A percentile compares a stretch with the other conserved stretches of the same genome.
phyloP scores from a whole-genome alignment of 1,140 invertebrate genomes.

The Pectinophora gossypiella region DNA sequence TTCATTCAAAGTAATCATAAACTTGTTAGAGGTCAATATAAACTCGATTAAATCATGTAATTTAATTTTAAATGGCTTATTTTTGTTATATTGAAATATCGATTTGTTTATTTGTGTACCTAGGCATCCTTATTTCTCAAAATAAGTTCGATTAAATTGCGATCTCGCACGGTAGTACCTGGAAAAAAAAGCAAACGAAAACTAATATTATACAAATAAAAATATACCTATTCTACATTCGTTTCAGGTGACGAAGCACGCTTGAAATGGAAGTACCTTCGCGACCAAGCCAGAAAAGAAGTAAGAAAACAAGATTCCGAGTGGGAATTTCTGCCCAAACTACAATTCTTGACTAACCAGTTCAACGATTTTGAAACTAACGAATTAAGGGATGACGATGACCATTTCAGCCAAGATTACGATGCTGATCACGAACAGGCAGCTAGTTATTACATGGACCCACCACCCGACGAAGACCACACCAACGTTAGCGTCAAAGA shows the following conservation, averaged over 20 bases:
- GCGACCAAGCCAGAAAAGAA: conserved; percentile 66
- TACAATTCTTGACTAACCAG: conserved; percentile 61
- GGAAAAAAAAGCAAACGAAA: no score
- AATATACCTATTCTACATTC: neutral
- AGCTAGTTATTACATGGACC: conserved; percentile 30
- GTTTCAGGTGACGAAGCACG: conserved; percentile 62
- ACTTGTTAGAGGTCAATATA: no score
- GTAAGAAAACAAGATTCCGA: conserved; percentile 57
- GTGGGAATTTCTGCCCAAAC: conserved; percentile 57
- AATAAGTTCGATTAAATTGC: no score
- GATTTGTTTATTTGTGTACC: no score
- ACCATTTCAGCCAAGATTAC: conserved; percentile 41
- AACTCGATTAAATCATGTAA: no score
- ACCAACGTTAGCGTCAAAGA: conserved; percentile 42
- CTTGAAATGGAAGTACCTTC: conserved; percentile 68
- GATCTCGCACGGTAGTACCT: no score
- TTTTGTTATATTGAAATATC: no score
- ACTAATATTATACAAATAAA: no score
- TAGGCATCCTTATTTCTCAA: no score
- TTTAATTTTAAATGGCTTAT: no score
- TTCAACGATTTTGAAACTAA: conserved; percentile 61
- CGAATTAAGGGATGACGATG: conserved; percentile 41
- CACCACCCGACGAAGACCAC: conserved; percentile 21
- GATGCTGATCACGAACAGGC: conserved; percentile 36
- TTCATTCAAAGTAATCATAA: no score